phyloP scores from a whole-genome alignment of 2,113 vertebrate genomes.

The Callipepla squamata region DNA sequence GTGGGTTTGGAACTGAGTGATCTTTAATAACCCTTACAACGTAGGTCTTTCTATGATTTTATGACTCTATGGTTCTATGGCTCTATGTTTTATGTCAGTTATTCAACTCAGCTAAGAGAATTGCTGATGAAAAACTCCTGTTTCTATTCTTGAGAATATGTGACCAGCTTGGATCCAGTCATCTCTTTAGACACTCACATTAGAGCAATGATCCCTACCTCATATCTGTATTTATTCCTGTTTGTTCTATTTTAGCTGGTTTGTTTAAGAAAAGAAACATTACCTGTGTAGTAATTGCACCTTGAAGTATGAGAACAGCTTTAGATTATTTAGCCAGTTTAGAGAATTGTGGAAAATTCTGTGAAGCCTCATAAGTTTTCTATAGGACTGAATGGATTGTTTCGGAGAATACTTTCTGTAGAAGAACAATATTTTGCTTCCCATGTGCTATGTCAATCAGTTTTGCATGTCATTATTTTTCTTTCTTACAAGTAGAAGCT shows the following conservation, averaged over 20 bases:
- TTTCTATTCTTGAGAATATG: background rate
- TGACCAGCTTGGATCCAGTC: background rate
- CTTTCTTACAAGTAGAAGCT: background rate
- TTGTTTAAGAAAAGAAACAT: background rate
- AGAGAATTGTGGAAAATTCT: background rate
- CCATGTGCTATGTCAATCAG: background rate
- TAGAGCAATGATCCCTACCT: background rate
- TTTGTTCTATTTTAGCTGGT: background rate
- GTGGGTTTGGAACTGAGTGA: too few species aligned
- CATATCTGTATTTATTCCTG: background rate
- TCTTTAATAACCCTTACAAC: too few species aligned
- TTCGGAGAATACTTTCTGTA: background rate
- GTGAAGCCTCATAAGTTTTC: background rate
- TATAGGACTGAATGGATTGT: background rate
- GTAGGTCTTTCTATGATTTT: too few species aligned
- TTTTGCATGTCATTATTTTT: background rate
- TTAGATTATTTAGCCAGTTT: background rate
- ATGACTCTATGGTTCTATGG: too few species aligned
- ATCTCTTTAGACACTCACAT: background rate
- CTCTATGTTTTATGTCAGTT: too few species aligned
- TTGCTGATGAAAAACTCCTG: background rate
- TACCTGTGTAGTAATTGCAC: background rate
- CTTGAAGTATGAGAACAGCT: background rate
- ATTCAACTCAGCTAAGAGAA: background rate
- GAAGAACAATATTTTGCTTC: background rate